phyloP scores from a whole-genome alignment of 2,888 invertebrate genomes.

The Ornithoptera priamus region DNA sequence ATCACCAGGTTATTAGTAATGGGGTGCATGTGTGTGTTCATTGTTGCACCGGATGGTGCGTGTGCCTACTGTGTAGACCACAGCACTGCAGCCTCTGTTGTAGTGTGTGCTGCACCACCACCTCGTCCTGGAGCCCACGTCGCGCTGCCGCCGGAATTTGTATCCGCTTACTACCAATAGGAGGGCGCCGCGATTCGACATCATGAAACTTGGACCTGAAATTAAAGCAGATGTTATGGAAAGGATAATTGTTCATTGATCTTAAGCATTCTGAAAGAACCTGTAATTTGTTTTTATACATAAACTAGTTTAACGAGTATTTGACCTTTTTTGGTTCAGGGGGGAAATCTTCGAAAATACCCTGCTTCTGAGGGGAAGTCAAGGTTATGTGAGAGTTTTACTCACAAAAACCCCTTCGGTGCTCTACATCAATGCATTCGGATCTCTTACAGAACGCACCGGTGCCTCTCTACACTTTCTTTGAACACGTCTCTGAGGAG shows the following conservation, averaged over 20 bases:
- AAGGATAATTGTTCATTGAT: not conserved
- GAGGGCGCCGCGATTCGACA: slow-evolving; percentile 39
- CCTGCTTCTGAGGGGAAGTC: too few species aligned
- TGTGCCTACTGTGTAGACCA: slow-evolving; percentile 39
- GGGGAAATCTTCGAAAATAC: too few species aligned
- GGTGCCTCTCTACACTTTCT: too few species aligned
- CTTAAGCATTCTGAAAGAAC: too few species aligned
- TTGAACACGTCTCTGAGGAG: too few species aligned
- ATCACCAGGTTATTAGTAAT: not conserved
- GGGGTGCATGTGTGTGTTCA: slow-evolving; percentile 37
- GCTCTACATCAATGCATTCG: too few species aligned
- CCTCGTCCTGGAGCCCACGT: slow-evolving; percentile 41
- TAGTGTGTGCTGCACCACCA: slow-evolving; percentile 50
- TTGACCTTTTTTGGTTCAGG: too few species aligned
- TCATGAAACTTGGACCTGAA: slow-evolving; percentile 35
- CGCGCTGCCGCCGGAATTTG: slow-evolving; percentile 41
- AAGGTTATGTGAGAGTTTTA: too few species aligned
- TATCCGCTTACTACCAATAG: slow-evolving; percentile 41
- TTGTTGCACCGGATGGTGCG: slow-evolving; percentile 38
- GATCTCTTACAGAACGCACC: too few species aligned
- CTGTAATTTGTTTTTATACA: too few species aligned
- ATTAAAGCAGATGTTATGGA: not conserved
- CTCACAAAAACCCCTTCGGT: too few species aligned
- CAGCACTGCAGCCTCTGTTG: slow-evolving; percentile 43
- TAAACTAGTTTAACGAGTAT: too few species aligned